Evolutionary conservation across 2,888 invertebrate species (phyloP).

Genomic region (Sphaerophoria taeniata): DNA sequence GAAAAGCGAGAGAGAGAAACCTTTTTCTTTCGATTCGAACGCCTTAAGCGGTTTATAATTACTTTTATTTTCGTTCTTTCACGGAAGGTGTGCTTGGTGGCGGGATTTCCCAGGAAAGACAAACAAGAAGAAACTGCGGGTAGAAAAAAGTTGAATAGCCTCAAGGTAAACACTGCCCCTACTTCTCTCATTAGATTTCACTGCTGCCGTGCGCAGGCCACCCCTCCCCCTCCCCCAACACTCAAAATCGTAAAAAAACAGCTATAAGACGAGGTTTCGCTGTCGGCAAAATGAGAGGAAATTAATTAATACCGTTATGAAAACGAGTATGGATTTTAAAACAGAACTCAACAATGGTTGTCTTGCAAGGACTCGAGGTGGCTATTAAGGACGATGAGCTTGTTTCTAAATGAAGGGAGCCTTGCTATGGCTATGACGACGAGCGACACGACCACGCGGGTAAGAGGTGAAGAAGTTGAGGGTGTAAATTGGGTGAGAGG

Average conservation of each 20-base stretch:
- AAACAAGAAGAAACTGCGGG: conserved; percentile 9
- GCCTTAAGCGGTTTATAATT: conserved; percentile 66
- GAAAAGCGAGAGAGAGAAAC: neutral
- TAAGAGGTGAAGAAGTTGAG: neutral
- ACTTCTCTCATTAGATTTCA: neutral
- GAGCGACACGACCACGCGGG: neutral
- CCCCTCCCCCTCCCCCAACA: neutral
- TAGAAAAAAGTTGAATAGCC: conserved; percentile 61
- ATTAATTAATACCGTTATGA: conserved; percentile 70
- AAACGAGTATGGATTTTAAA: conserved; percentile 59
- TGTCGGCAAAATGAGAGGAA: conserved; percentile 66
- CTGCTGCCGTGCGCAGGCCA: neutral
- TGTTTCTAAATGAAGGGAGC: neutral
- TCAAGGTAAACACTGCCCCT: conserved; percentile 56
- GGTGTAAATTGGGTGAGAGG: conserved; percentile 46
- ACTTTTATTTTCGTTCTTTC: conserved; percentile 62
- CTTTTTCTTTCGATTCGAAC: conserved; percentile 5
- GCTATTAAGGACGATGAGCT: conserved; percentile 48
- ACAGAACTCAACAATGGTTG: conserved; percentile 69
- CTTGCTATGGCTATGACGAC: neutral
- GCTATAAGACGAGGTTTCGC: neutral
- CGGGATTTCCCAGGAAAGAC: conserved; percentile 21
- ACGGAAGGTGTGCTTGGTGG: conserved; percentile 31
- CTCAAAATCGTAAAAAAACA: neutral
- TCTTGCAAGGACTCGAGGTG: conserved; percentile 60